Evolutionary conservation across 1,140 invertebrate genomes (phyloP).

Genomic region (Brachionus manjavacas): DNA sequence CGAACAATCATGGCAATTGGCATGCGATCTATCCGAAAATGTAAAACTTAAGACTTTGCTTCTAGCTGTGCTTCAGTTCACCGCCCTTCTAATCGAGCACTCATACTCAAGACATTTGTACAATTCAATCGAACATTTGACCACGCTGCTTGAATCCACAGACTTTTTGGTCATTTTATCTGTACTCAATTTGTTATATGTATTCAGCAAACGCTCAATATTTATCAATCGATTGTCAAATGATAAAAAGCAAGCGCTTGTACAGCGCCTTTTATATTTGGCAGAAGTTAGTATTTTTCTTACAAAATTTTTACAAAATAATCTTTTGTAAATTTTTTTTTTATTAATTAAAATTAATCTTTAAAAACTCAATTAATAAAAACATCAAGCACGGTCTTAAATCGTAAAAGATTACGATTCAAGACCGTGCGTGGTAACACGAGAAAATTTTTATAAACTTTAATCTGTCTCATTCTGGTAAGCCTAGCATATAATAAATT

Average conservation of each 20-base stretch:
- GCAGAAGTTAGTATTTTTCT: constrained; percentile 66
- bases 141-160: constrained; percentile 73
- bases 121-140: constrained; percentile 82
- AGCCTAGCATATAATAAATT: too few relatives aligned
- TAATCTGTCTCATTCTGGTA: too few relatives aligned
- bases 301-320: constrained; percentile 28
- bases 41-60: constrained; percentile 70
- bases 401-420: too few relatives aligned
- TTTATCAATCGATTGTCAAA: constrained; percentile 74
- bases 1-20: constrained; percentile 68
- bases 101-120: constrained; percentile 83
- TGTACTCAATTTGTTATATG: constrained; percentile 79
- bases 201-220: constrained; percentile 86
- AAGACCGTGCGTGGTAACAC: too few relatives aligned
- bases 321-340: too few relatives aligned
- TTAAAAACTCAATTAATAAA: too few relatives aligned
- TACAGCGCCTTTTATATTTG: constrained; percentile 72
- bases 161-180: constrained; percentile 80
- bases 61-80: constrained; percentile 74
- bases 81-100: constrained; percentile 79
- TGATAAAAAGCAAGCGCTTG: constrained; percentile 68
- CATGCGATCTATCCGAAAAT: constrained; percentile 69
- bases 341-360: too few relatives aligned
- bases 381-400: too few relatives aligned
- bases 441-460: too few relatives aligned